A percentile compares a stretch with the other conserved stretches of the same genome.
These are phyloP conservation scores for Cisticola juncidis DNA, from an alignment of 2,113 vertebrate genomes.

Conservation along the genomic window DNA sequence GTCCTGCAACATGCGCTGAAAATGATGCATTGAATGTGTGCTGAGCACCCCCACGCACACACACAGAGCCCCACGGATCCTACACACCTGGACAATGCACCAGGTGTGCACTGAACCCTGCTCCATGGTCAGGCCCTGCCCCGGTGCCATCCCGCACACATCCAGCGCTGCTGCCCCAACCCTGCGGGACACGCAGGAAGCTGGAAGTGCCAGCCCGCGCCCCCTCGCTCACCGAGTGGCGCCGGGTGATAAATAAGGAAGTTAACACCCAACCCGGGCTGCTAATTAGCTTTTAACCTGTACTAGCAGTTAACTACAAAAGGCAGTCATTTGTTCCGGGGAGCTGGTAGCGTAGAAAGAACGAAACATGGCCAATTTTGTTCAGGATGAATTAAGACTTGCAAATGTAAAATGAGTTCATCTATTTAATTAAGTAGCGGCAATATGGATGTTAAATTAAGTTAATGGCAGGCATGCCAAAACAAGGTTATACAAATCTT, in stretches of 20 bases:
- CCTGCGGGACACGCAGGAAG: background rate
- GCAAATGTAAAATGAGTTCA: constrained; percentile 70
- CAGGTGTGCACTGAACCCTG: background rate
- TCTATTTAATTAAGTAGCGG: constrained; percentile 77
- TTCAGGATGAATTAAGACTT: constrained; percentile 75
- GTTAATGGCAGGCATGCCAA: constrained; percentile 65
- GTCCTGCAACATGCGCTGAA: rapidly evolving
- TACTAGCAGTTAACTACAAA: constrained; percentile 65
- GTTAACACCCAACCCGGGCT: constrained; percentile 55
- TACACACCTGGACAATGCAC: rapidly evolving
- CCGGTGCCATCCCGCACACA: background rate
- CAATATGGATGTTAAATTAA: constrained; percentile 71
- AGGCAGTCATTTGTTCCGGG: constrained; percentile 71
- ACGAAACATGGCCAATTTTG: constrained; percentile 67
- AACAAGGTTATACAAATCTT: constrained; percentile 56
- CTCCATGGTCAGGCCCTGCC: rapidly evolving
- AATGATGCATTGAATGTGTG: rapidly evolving
- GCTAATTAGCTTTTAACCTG: constrained; percentile 75
- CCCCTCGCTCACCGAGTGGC: constrained; percentile 26
- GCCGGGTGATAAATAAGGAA: constrained; percentile 71
- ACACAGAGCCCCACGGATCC: rapidly evolving
- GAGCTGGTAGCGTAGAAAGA: constrained; percentile 57
- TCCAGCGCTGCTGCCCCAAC: background rate
- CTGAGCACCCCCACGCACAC: rapidly evolving
- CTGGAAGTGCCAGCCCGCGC: background rate